Evolutionary conservation across 2,888 invertebrate genomes (phyloP), one percentile per base, ranked within the genome.

Genomic region (Chironomus riparius): DNA sequence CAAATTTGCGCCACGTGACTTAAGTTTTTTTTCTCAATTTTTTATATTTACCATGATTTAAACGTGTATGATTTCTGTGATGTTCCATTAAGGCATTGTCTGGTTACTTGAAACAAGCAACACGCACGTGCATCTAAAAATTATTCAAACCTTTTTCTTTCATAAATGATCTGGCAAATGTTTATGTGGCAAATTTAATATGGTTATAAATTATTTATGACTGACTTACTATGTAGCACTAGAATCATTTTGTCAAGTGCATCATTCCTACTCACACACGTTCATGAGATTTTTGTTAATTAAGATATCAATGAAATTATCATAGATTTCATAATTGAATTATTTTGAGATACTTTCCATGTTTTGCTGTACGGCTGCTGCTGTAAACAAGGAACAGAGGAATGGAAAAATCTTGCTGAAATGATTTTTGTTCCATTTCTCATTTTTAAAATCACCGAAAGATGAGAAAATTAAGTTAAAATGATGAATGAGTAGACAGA

Each of bases 141-240:
- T 38, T 38, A 38, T 38, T 38, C 38, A 38, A 38, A 70, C 72
- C 56, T 56, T 56, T 38, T 48, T 61, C 71, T n/a, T n/a, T n/a
- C 24, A 18, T 72, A 21, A 72, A 72, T 62, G 72, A 72, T 72
- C 72, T 72, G 72, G 72, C 72, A 72, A 72, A 72, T 50, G 72
- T 72, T 72, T 72, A 72, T 72, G 72, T 47, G 72, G 72, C 72
- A 28, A 72, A 62, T 72, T 72, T 72, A 72, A 72, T 72, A 47
- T 72, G 72, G 56, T 72, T 28, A 72, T 72, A 72, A 72, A 62
- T 62, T 56, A 71, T 71, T 71, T 71, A 71, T 56, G 56, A 18
- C 56, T 56, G 56, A 50, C 56, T 56, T 38, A 18, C 56, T 15
- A 15, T 56, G 56, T 18, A 56, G 56, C n/a, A n/a, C 15, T 18